Evolutionary conservation across 2,797 vertebrate species (phyloP), one percentile per base, ranked within the genome.

Genomic region (Coendou prehensilis): DNA sequence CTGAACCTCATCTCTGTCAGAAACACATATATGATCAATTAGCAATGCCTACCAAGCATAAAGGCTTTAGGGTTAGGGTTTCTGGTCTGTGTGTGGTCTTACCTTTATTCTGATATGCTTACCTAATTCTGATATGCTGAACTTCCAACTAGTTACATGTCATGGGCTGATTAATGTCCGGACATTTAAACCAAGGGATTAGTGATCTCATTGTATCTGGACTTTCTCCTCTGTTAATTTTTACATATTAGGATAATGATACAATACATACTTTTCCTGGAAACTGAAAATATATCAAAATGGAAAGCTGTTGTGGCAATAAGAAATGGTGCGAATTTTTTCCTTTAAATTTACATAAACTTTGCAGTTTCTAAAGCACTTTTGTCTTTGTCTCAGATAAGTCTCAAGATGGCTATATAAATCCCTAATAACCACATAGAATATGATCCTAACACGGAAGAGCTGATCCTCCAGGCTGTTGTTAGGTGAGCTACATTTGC

Each of bases 271-370:
- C 56, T 26, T 67, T 59, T 92, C 37, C 64, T 75, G 33, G 37
- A 84, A 87, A n/a, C 4, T 52, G 9, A 91, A 67, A 93, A 69
- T n/a, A 52, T 73, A 87, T 28, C 91, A 54, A 94, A 94, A 78
- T 22, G 6, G 84, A 89, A 93, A 89, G 20, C 28, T 52, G 9
- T 11, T 61, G 9, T 78, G 54, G 13, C 41, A 63, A 20, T n/a
- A 50, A 80, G 30, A 3, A 23, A 5, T 59, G 50, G 10, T 47
- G 30, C 14, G 59, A 88, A 92, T 61, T 76, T 37, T 61, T 63
- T 73, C 15, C 28, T 52, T 95, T 93, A 63, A 47, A 71, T 87
- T 33, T 91, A 28, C 11, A 76, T 52, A 85, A 81, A 5, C 6
- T 17, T 91, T 45, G 15, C 6, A 13, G 1, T 47, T 94, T 84